Conservation (phyloP, 2,113 vertebrate species). For the Pachycephala philippinensis region DNA sequence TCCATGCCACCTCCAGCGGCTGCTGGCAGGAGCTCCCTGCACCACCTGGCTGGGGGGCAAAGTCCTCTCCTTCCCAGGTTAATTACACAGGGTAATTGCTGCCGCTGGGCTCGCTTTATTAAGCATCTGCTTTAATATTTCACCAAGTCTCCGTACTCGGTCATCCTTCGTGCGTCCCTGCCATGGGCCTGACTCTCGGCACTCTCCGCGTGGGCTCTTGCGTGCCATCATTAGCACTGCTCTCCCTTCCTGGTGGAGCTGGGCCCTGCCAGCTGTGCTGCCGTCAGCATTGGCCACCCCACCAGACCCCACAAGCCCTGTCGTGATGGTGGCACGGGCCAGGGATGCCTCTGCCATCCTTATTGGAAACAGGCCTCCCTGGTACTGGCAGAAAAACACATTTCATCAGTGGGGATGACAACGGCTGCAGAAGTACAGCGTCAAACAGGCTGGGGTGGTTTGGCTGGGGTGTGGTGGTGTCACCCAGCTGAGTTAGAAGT, state of each 20-base stretch:
- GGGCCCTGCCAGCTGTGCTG: background rate
- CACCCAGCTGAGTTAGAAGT: background rate
- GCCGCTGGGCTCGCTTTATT: background rate
- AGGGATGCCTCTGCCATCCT: background rate
- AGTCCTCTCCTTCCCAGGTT: constrained; percentile 39
- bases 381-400: background rate
- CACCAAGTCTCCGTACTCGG: background rate
- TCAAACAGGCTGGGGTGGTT: constrained; percentile 46
- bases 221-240: rapidly evolving
- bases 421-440: background rate
- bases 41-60: background rate
- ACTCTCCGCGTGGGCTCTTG: rapidly evolving
- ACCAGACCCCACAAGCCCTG: background rate
- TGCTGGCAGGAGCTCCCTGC: background rate
- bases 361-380: background rate
- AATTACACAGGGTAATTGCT: constrained; percentile 19
- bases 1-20: rapidly evolving
- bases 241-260: rapidly evolving
- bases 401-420: background rate
- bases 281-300: rapidly evolving
- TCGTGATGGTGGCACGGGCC: background rate
- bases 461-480: constrained; percentile 22
- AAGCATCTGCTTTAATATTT: constrained; percentile 37
- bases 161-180: background rate
- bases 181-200: background rate